Conservation (phyloP, 2,797 vertebrate genomes). For the Sphaeramia orbicularis region DNA sequence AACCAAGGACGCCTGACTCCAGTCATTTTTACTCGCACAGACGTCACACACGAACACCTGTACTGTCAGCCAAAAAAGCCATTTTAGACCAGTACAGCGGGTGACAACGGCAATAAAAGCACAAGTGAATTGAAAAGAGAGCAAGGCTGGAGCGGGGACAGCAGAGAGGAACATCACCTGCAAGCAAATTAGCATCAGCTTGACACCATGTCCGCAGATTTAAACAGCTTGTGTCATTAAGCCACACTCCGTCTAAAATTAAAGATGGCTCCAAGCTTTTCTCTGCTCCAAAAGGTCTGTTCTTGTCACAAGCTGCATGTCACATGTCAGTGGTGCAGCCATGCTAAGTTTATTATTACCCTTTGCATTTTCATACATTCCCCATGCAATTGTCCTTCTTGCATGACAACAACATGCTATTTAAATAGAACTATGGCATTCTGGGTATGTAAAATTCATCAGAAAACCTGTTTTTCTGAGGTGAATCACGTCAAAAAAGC, state of each 20-base stretch:
- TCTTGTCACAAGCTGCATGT: slow-evolving; percentile 45
- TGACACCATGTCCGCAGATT: slow-evolving; percentile 70
- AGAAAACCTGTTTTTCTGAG: background rate
- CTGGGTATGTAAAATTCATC: background rate
- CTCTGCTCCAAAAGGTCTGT: slow-evolving; percentile 49
- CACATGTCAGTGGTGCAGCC: slow-evolving; percentile 37
- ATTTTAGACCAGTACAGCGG: slow-evolving; percentile 61
- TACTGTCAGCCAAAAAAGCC: slow-evolving; percentile 70
- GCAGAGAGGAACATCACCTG: slow-evolving; percentile 67
- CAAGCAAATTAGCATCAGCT: slow-evolving; percentile 74
- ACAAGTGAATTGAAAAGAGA: slow-evolving; percentile 50
- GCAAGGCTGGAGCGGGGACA: slow-evolving; percentile 54
- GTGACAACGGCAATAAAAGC: slow-evolving; percentile 69
- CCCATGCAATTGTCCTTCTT: background rate
- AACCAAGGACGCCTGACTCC: slow-evolving; percentile 64
- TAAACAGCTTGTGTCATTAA: slow-evolving; percentile 73
- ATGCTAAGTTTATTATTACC: slow-evolving; percentile 9
- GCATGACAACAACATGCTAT: slow-evolving; percentile 8
- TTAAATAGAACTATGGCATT: slow-evolving; percentile 8
- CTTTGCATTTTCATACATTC: slow-evolving; percentile 10
- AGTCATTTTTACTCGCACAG: slow-evolving; percentile 37
- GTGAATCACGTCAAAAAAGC: background rate
- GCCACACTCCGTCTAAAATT: slow-evolving; percentile 65
- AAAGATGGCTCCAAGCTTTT: slow-evolving; percentile 65
- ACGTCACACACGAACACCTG: slow-evolving; percentile 34